Conservation (phyloP, 2,797 vertebrate genomes). For the Megalops cyprinoides region DNA sequence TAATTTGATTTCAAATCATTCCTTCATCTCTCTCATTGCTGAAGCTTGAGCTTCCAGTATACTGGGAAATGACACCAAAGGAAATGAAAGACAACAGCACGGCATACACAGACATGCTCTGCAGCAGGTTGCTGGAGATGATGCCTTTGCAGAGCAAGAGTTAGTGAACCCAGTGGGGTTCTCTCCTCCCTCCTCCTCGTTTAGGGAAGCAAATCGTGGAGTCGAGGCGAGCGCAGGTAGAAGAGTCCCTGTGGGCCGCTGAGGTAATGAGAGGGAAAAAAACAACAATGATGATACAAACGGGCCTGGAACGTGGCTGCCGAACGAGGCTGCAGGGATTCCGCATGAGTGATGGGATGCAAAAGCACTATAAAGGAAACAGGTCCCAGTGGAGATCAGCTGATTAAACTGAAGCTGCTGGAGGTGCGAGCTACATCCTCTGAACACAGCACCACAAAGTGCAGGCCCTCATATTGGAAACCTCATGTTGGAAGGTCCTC, state of each 20-base stretch:
- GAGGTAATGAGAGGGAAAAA: constrained; percentile 42
- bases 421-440: not conserved
- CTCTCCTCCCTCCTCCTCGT: constrained; percentile 22
- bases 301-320: not conserved
- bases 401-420: not conserved
- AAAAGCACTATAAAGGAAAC: not conserved
- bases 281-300: not conserved
- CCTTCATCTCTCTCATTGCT: not conserved
- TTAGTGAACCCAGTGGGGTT: constrained; percentile 6
- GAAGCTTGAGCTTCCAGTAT: not conserved
- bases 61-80: no score
- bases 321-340: constrained; percentile 37
- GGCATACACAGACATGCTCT: not conserved
- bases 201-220: constrained; percentile 40
- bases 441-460: not conserved
- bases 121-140: not conserved
- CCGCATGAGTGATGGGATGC: constrained; percentile 32
- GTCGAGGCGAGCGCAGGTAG: constrained; percentile 36
- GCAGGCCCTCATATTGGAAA: not conserved
- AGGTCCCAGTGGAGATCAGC: constrained; percentile 1
- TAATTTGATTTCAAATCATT: constrained; percentile 2
- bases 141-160: not conserved
- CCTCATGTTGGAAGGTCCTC: not conserved
- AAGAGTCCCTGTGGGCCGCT: constrained; percentile 24
- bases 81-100: not conserved